phyloP scores from a whole-genome alignment of 1,140 invertebrate species.

The Leptonema lineaticorne region DNA sequence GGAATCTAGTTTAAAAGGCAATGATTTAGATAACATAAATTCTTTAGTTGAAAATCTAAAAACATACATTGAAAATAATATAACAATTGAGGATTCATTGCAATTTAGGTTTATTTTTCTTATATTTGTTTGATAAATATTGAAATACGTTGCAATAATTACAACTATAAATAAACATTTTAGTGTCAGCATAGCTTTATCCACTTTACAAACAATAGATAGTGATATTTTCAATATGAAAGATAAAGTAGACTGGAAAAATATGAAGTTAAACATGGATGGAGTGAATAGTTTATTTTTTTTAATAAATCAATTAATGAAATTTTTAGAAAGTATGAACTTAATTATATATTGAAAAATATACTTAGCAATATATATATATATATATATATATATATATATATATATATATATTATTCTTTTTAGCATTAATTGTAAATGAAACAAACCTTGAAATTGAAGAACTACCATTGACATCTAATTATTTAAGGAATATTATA shows the following conservation, averaged over 20 bases:
- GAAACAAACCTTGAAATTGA: slow-evolving; percentile 26
- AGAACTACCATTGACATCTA: slow-evolving; percentile 44
- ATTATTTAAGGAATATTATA: slow-evolving; percentile 41
- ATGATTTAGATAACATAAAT: slow-evolving; percentile 22
- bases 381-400: slow-evolving; percentile 41
- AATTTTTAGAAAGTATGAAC: slow-evolving; percentile 45
- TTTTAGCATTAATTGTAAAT: slow-evolving; percentile 28
- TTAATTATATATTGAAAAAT: slow-evolving; percentile 23
- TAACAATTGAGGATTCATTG: slow-evolving; percentile 1
- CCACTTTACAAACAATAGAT: slow-evolving; percentile 47
- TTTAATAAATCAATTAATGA: slow-evolving; percentile 45
- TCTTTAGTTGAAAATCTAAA: slow-evolving; percentile 12
- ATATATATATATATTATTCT: neutral
- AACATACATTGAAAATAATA: slow-evolving; percentile 15
- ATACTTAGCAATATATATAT: slow-evolving; percentile 38
- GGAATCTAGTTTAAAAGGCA: neutral
- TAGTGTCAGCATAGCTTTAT: slow-evolving; percentile 47
- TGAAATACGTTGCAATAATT: neutral
- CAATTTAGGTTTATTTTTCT: slow-evolving; percentile 23
- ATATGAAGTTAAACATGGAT: slow-evolving; percentile 45
- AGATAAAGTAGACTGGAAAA: slow-evolving; percentile 44
- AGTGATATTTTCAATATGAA: slow-evolving; percentile 46
- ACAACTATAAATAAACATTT: neutral
- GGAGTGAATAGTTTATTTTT: slow-evolving; percentile 43
- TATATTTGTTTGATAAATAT: neutral